phyloP scores from a whole-genome alignment of 2,113 vertebrate genomes.

The Pristiophorus japonicus region DNA sequence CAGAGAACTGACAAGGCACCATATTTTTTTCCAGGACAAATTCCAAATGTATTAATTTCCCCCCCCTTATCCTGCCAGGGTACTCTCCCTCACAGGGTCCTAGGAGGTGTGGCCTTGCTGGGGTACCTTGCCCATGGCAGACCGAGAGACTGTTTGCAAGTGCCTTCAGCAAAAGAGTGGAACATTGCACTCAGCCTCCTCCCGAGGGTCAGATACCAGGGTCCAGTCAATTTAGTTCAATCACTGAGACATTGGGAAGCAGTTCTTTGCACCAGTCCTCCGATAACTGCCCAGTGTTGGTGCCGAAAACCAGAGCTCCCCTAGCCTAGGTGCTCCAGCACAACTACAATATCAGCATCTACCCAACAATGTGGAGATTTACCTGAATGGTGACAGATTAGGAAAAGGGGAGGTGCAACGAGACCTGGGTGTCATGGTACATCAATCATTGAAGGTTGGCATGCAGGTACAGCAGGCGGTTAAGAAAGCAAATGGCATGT shows the following conservation, averaged over 20 bases:
- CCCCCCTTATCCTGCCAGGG: background rate
- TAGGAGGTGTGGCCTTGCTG: no score
- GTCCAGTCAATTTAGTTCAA: no score
- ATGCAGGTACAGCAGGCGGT: no score
- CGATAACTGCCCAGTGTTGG: background rate
- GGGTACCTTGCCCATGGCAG: background rate
- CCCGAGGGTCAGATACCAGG: background rate
- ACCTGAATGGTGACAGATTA: no score
- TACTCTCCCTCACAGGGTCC: no score
- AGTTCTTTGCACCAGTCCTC: background rate
- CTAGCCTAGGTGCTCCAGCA: background rate
- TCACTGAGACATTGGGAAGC: background rate
- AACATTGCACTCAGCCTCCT: background rate
- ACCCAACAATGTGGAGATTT: background rate
- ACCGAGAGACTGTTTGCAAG: background rate
- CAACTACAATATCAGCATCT: background rate
- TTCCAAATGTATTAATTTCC: background rate
- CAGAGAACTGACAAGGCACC: background rate
- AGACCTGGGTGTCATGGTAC: no score
- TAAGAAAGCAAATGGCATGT: no score
- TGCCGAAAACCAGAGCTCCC: background rate
- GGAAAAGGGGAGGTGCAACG: no score
- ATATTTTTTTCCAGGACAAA: background rate
- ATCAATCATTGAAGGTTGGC: no score
- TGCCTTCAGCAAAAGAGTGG: no score